These are phyloP conservation scores for Syrmaticus mikado DNA, from an alignment of 2,113 vertebrate species.

Conservation along the genomic window DNA sequence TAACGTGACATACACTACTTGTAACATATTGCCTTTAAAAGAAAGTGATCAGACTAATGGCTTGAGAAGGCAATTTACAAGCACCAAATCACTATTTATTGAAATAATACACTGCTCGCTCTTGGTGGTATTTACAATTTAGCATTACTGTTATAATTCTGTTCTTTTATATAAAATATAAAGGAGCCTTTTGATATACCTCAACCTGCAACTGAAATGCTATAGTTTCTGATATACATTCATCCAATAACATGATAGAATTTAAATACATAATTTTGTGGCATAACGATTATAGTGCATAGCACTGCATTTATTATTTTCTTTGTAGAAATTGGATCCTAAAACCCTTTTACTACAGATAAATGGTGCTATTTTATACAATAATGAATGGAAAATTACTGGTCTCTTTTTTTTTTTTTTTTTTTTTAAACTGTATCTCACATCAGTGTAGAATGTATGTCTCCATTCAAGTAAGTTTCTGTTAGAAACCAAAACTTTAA, in stretches of 20 bases:
- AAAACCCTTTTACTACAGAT: background rate
- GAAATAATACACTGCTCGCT: background rate
- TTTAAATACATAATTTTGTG: background rate
- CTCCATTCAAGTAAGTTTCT: background rate
- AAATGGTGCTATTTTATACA: background rate
- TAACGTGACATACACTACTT: background rate
- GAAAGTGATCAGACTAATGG: background rate
- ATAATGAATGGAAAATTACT: background rate
- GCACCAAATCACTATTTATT: background rate
- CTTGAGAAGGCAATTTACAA: slow-evolving; percentile 1
- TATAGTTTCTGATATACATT: background rate
- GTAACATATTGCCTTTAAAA: background rate
- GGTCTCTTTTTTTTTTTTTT: background rate
- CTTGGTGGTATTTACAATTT: slow-evolving; percentile 2
- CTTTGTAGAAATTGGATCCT: background rate
- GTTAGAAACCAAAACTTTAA: background rate
- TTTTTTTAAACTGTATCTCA: background rate
- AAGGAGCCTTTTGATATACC: slow-evolving; percentile 5
- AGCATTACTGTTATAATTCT: background rate
- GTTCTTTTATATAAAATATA: background rate
- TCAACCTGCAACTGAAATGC: background rate
- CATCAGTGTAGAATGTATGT: background rate
- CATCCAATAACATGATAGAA: background rate
- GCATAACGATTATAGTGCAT: background rate
- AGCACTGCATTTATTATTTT: background rate